Percentiles rank a stretch among this genome's conserved stretches.
These are phyloP conservation scores for Papilio glaucus DNA, from an alignment of 1,140 invertebrate species.

Conservation along the genomic window DNA sequence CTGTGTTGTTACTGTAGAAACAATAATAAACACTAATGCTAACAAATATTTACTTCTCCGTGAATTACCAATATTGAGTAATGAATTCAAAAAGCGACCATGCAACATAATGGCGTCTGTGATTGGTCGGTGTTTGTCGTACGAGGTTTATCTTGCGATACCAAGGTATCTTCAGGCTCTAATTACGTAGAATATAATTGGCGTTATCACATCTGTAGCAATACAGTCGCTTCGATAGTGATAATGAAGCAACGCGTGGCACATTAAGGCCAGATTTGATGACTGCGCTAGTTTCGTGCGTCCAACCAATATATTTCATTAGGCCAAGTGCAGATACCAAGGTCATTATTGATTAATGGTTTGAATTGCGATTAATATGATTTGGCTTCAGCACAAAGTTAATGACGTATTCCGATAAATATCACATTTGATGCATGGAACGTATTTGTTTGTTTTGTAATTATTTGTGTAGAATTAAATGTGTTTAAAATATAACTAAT, in stretches of 20 bases:
- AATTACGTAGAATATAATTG: constrained; percentile 29
- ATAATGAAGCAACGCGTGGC: constrained; percentile 19
- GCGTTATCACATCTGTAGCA: constrained; percentile 31
- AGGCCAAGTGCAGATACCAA: constrained; percentile 23
- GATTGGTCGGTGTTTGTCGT: constrained; percentile 45
- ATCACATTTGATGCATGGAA: background rate
- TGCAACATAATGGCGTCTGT: constrained; percentile 13
- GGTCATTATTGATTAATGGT: constrained; percentile 7
- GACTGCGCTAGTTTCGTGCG: background rate
- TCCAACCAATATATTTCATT: constrained; percentile 7
- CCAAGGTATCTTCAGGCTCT: constrained; percentile 27
- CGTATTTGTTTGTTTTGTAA: background rate
- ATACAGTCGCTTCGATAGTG: constrained; percentile 13
- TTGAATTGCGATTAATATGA: constrained; percentile 1
- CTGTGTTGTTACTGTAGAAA: background rate
- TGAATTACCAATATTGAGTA: constrained; percentile 16
- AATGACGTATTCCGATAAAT: constrained; percentile 1
- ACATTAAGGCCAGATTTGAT: constrained; percentile 30
- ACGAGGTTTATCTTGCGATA: constrained; percentile 41
- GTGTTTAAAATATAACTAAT: too few relatives aligned
- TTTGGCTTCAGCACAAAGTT: background rate
- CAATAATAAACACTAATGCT: constrained; percentile 14
- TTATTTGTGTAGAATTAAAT: constrained; percentile 13
- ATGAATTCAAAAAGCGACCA: constrained; percentile 25
- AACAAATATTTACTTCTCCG: constrained; percentile 15